These are phyloP conservation scores for Mesoligia furuncula DNA, from an alignment of 2,888 invertebrate genomes.

Conservation along the genomic window DNA sequence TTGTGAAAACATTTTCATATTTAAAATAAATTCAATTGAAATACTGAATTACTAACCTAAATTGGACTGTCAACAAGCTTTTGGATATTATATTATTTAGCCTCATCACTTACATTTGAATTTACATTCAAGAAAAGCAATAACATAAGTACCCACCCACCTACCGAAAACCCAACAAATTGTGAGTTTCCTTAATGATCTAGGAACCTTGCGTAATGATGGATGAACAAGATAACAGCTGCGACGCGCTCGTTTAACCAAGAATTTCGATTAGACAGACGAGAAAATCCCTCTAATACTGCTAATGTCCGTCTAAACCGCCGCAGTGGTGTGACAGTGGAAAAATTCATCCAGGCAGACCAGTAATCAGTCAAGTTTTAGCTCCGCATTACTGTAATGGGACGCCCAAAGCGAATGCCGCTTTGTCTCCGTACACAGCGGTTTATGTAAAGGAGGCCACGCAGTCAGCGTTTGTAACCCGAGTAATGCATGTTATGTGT, in stretches of 20 bases:
- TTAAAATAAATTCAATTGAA: conserved; percentile 5
- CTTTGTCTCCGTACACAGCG: conserved; percentile 78
- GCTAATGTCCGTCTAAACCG: conserved; percentile 78
- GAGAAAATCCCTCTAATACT: conserved; percentile 78
- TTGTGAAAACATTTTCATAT: neutral
- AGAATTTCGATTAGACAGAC: conserved; percentile 81
- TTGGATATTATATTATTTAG: conserved; percentile 14
- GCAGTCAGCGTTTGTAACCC: conserved; percentile 60
- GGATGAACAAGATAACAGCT: conserved; percentile 60
- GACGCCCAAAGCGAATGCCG: conserved; percentile 74
- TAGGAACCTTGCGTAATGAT: conserved; percentile 56
- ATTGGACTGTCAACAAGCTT: conserved; percentile 19
- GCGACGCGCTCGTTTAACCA: conserved; percentile 66
- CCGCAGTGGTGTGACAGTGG: conserved; percentile 73
- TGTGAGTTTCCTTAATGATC: conserved; percentile 49
- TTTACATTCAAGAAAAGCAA: conserved; percentile 27
- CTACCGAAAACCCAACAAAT: conserved; percentile 17
- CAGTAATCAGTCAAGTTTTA: conserved; percentile 87
- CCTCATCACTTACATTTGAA: conserved; percentile 21
- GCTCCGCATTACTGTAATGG: conserved; percentile 86
- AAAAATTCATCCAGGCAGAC: conserved; percentile 82
- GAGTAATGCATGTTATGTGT: conserved; percentile 55
- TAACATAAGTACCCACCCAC: conserved; percentile 8
- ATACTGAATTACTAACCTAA: conserved; percentile 2
- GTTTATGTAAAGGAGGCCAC: conserved; percentile 70